Percentiles rank a stretch among this genome's conserved stretches.
These are phyloP conservation scores for Cardinalis cardinalis DNA, from an alignment of 2,113 vertebrate species.

Conservation along the genomic window DNA sequence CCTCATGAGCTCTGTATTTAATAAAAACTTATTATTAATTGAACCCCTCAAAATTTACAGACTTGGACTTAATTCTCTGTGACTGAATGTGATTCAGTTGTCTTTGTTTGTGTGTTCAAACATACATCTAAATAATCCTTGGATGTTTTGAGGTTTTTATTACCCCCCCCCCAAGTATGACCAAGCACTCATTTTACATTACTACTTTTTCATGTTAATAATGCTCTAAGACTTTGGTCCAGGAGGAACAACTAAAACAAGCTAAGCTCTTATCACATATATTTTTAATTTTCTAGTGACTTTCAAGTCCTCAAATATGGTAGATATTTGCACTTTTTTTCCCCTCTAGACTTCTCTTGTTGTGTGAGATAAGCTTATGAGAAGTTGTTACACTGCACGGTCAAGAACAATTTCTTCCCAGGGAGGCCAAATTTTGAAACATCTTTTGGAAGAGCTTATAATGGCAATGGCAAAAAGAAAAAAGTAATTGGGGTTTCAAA, in stretches of 20 bases:
- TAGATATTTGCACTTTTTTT: neutral
- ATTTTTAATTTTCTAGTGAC: neutral
- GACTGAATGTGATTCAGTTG: neutral
- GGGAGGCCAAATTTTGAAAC: neutral
- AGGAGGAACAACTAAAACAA: neutral
- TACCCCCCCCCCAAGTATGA: rapidly evolving
- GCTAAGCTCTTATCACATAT: neutral
- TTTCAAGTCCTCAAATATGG: neutral
- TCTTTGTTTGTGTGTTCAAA: neutral
- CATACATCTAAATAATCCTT: neutral
- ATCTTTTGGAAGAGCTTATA: neutral
- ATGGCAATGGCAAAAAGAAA: neutral
- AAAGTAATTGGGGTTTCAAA: neutral
- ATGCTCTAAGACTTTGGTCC: neutral
- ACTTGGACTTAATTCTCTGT: neutral
- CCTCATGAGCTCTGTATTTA: neutral
- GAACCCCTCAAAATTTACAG: neutral
- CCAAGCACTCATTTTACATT: neutral
- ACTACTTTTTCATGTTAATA: neutral
- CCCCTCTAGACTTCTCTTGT: neutral
- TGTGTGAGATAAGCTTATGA: neutral
- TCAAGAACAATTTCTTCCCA: neutral
- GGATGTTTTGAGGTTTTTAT: neutral
- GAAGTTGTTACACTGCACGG: neutral
- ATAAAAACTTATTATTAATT: neutral